These are phyloP conservation scores for Aleiodes leptofemur DNA, from an alignment of 2,888 invertebrate genomes.

Conservation along the genomic window DNA sequence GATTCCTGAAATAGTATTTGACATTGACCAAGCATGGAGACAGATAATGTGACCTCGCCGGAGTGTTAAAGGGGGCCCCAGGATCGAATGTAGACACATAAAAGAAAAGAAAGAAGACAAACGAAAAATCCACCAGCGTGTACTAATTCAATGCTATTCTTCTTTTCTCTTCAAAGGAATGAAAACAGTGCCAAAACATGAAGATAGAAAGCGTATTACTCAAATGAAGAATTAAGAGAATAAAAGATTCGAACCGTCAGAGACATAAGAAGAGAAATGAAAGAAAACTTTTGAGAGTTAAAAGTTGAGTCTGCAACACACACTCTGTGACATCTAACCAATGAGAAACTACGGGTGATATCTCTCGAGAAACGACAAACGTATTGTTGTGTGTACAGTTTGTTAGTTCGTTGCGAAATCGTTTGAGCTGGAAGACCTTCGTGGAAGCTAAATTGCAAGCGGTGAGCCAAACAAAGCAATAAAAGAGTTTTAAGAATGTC, in stretches of 20 bases:
- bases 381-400: conserved; percentile 16
- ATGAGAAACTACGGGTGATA: conserved; percentile 20
- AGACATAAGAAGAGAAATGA: conserved; percentile 1
- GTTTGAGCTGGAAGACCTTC: conserved; percentile 43
- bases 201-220: conserved; percentile 26
- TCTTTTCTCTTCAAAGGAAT: not conserved
- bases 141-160: not conserved
- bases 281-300: not conserved
- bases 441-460: conserved; percentile 51
- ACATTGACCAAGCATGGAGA: conserved; percentile 17
- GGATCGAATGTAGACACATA: conserved; percentile 8
- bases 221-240: not conserved
- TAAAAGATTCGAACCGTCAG: not conserved
- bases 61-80: conserved; percentile 12
- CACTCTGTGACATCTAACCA: conserved; percentile 4
- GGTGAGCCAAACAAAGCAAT: conserved; percentile 43
- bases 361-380: conserved; percentile 10
- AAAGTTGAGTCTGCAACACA: not conserved
- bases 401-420: conserved; percentile 39
- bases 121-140: not conserved
- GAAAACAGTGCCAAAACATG: conserved; percentile 20
- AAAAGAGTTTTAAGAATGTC: not conserved
- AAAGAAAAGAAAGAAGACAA: conserved; percentile 3
- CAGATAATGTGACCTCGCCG: conserved; percentile 25
- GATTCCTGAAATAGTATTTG: conserved; percentile 7